Conservation (phyloP, 2,797 vertebrate species). For the Lagorchestes hirsutus region DNA sequence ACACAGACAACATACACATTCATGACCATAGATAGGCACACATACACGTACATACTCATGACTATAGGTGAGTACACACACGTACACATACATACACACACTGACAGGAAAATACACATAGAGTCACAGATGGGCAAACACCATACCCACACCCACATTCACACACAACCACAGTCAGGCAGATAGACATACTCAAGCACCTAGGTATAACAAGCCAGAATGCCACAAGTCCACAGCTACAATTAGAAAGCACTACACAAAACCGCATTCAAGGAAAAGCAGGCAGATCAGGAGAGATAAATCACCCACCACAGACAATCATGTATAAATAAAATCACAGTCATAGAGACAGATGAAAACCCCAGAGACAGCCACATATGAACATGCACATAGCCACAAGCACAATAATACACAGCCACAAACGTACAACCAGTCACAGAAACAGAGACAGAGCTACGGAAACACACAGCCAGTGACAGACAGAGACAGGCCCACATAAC, state of each 20-base stretch:
- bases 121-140: neutral
- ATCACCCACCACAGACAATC: neutral
- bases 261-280: neutral
- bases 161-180: neutral
- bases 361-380: neutral
- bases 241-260: neutral
- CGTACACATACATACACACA: neutral
- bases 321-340: neutral
- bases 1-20: too few relatives aligned
- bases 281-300: neutral
- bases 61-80: neutral
- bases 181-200: neutral
- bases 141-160: neutral
- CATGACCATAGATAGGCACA: neutral
- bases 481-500: neutral
- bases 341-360: neutral
- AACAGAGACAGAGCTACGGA: neutral
- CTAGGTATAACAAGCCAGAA: neutral
- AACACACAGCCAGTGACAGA: neutral
- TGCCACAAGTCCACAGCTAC: neutral
- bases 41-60: neutral
- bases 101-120: neutral
- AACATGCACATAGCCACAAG: neutral
- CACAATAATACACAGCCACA: neutral
- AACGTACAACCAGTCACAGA: neutral